Evolutionary conservation across 2,888 invertebrate species (phyloP), one percentile per base, ranked within the genome.

Genomic region (Anarsia innoxiella): DNA sequence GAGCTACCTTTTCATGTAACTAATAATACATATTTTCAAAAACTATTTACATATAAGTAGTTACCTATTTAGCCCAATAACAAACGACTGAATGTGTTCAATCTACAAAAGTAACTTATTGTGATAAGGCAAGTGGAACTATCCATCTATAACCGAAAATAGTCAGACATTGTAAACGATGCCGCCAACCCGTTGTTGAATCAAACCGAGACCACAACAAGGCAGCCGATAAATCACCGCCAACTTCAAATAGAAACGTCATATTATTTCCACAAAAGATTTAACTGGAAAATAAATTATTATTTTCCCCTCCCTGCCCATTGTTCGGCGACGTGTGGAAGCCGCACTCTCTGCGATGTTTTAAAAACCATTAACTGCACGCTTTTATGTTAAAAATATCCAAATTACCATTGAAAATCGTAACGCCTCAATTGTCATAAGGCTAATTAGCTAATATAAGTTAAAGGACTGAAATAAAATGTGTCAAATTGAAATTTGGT

Each of bases 261-360:
- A 86, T 84, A 85, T 85, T 86, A 86, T 83, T 84, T 79, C 79
- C 83, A 85, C 86, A 85, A 86, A 86, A 86, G 85, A 85, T 86
- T 86, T 85, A 85, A 85, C 85, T 83, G 66, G 80, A 82, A 86
- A 84, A 86, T 86, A 86, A 86, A 86, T 86, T 82, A 83, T 78
- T 66, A 73, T 73, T 73, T 78, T 79, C 82, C 73, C 72, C 71
- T 70, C 65, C 68, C 66, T 56, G 57, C 56, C 67, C 54, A 74
- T 83, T 83, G 82, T 83, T 82, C 78, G 66, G 54, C 64, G 73
- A 80, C 73, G 82, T 79, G 78, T 80, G 83, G 82, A 78, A 78
- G 75, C 78, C 80, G 66, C 60, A 54, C 59, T 68, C 73, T 65
- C 55, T 42, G 65, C 72, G 74, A 79, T 84, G 78, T 84, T 83